Evolutionary conservation across 2,888 invertebrate genomes (phyloP).

Genomic region (Drosophila histrio): DNA sequence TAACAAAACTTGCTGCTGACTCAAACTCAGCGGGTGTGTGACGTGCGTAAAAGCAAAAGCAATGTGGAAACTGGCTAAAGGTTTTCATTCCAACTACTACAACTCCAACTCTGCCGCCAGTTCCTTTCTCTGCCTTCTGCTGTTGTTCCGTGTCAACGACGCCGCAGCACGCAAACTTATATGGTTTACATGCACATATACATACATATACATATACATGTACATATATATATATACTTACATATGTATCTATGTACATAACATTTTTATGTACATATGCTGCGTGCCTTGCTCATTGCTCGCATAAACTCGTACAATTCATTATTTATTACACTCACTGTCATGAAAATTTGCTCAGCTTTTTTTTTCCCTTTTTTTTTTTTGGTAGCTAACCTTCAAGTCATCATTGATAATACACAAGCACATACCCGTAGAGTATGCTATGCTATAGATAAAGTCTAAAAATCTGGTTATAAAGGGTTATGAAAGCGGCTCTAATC

Average conservation of each 20-base stretch:
- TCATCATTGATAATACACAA: conserved; percentile 34
- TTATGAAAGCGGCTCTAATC: conserved; percentile 43
- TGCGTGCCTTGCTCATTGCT: conserved; percentile 60
- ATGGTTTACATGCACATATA: conserved; percentile 13
- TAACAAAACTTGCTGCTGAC: conserved; percentile 29
- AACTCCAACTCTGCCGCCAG: not conserved
- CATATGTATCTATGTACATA: conserved; percentile 14
- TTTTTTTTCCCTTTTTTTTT: conserved; percentile 39
- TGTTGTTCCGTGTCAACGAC: conserved; percentile 54
- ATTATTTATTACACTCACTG: conserved; percentile 76
- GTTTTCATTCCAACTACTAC: not conserved
- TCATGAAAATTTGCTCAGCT: conserved; percentile 71
- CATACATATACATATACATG: not conserved
- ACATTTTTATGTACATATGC: conserved; percentile 52
- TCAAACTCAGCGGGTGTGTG: conserved; percentile 36
- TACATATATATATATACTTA: conserved; percentile 2
- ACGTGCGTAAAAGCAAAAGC: conserved; percentile 55
- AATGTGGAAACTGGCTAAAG: conserved; percentile 35
- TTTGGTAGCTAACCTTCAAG: conserved; percentile 64
- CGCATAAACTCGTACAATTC: conserved; percentile 69
- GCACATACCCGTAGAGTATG: not conserved
- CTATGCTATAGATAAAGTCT: conserved; percentile 28
- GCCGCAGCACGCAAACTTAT: conserved; percentile 63
- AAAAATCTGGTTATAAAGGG: conserved; percentile 52
- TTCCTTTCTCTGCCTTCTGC: not conserved